Conservation (phyloP, 2,113 vertebrate species). For the Anthoscopus minutus region DNA sequence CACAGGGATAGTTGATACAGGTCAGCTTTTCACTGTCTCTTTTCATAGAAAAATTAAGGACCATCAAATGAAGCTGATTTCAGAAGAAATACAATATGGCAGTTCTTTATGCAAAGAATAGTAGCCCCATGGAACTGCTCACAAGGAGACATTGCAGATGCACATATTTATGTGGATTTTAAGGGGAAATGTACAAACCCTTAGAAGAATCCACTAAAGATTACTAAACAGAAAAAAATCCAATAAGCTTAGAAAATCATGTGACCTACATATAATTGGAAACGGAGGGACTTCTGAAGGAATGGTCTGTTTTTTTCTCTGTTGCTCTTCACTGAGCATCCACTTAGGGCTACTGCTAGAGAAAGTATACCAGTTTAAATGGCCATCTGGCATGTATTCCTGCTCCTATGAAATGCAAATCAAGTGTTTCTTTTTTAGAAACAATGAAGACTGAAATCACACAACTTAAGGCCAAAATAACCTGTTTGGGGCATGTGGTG, state of each 20-base stretch:
- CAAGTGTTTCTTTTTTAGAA: neutral
- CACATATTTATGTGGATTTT: neutral
- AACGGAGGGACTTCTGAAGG: neutral
- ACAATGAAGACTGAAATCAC: accelerated
- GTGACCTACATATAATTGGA: neutral
- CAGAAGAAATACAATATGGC: neutral
- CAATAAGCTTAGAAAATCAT: neutral
- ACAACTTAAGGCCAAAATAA: neutral
- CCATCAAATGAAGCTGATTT: neutral
- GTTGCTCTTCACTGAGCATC: neutral
- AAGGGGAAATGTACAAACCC: neutral
- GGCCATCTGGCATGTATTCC: neutral
- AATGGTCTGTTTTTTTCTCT: neutral
- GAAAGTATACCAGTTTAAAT: neutral
- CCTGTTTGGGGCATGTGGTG: neutral
- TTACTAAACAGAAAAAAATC: neutral
- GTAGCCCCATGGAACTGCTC: neutral
- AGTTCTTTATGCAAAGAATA: neutral
- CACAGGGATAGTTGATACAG: neutral
- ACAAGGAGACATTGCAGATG: neutral
- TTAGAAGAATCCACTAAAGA: neutral
- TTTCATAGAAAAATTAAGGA: neutral
- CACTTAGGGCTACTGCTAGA: neutral
- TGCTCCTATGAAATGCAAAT: neutral
- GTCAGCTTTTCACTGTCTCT: neutral